A percentile compares a stretch with the other conserved stretches of the same genome.
Conservation (phyloP, 1,140 invertebrate genomes). For the Adoxophyes honmai region DNA sequence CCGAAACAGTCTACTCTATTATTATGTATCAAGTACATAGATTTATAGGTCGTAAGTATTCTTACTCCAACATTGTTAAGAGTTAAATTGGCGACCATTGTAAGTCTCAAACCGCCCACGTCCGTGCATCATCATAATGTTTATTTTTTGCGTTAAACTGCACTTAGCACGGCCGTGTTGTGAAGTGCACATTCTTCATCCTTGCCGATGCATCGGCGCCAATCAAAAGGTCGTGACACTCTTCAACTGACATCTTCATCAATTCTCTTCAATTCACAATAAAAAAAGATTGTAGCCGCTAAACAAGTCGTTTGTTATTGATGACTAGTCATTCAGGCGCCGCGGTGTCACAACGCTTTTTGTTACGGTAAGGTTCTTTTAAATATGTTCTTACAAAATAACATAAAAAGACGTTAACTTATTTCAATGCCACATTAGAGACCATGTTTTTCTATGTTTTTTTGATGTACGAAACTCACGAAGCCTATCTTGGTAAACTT, state of each 20-base stretch:
- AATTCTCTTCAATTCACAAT: conserved; percentile 46
- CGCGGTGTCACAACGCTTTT: conserved; percentile 23
- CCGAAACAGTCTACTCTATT: too few species aligned
- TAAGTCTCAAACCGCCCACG: neutral
- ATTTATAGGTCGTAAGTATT: too few species aligned
- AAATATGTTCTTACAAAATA: conserved; percentile 2
- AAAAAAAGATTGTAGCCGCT: conserved; percentile 29
- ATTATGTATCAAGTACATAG: too few species aligned
- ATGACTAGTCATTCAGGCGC: conserved; percentile 30
- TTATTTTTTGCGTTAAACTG: neutral
- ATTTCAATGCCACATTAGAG: too few species aligned
- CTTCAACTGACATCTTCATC: conserved; percentile 47
- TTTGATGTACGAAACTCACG: too few species aligned
- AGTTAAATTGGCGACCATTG: neutral
- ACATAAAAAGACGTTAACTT: too few species aligned
- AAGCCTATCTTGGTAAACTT: too few species aligned
- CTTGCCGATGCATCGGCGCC: conserved; percentile 38
- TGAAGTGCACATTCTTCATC: conserved; percentile 27
- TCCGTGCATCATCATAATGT: neutral
- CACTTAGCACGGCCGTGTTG: neutral
- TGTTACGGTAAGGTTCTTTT: neutral
- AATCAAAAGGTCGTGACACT: conserved; percentile 50
- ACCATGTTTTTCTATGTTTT: too few species aligned
- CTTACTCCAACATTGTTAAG: too few species aligned
- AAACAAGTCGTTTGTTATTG: conserved; percentile 32